Conservation (phyloP, 2,888 invertebrate species). For the Drosophila percnosoma region DNA sequence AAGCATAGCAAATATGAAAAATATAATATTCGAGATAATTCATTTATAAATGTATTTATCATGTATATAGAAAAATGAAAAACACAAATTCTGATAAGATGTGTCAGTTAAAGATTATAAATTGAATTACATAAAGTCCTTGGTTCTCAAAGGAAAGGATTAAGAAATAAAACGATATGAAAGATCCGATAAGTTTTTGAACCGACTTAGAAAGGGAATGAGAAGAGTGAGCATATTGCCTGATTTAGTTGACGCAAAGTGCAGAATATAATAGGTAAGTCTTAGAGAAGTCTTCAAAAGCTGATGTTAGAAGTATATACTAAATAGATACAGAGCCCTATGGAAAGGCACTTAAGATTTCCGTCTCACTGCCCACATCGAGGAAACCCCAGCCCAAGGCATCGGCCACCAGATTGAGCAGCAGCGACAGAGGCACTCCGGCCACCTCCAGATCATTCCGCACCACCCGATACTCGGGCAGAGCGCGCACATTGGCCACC, state of each 20-base stretch:
- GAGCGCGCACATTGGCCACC: conserved; percentile 44
- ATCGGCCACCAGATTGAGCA: conserved; percentile 54
- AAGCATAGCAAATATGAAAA: neutral
- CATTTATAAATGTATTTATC: neutral
- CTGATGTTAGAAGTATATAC: neutral
- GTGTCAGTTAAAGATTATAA: neutral
- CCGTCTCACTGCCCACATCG: conserved; percentile 54
- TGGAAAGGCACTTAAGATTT: conserved; percentile 32
- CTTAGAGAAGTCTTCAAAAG: neutral
- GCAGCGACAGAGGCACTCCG: conserved; percentile 62
- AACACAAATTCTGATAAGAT: neutral
- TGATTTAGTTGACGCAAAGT: neutral
- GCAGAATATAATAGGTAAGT: neutral
- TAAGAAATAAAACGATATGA: neutral
- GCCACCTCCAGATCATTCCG: conserved; percentile 44
- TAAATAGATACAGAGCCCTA: neutral
- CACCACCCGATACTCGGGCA: conserved; percentile 55
- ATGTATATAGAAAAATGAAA: neutral
- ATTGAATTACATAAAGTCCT: neutral
- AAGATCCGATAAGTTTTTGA: neutral
- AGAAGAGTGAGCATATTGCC: neutral
- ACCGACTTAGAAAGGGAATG: neutral
- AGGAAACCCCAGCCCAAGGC: conserved; percentile 65
- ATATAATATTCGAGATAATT: neutral
- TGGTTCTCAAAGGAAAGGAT: neutral